Percentiles rank a stretch among this genome's conserved stretches.
Evolutionary conservation across 2,113 vertebrate genomes (phyloP).

Genomic region (Alethe castanea): DNA sequence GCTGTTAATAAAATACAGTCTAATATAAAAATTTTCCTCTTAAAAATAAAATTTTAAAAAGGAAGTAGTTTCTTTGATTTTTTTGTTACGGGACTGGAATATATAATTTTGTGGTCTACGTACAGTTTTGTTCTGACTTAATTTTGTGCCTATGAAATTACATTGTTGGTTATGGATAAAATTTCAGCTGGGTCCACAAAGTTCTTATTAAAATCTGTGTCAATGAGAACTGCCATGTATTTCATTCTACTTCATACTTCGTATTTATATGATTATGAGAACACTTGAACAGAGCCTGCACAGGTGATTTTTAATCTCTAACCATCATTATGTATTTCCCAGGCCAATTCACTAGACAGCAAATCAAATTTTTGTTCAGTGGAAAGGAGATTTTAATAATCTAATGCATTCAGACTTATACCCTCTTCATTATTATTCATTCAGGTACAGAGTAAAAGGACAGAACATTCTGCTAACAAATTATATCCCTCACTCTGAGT

Average conservation of each 20-base stretch:
- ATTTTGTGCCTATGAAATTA: neutral
- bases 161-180: neutral
- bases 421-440: neutral
- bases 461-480: neutral
- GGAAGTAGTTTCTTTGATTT: neutral
- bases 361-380: neutral
- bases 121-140: neutral
- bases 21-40: neutral
- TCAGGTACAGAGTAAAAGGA: neutral
- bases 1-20: neutral
- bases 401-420: neutral
- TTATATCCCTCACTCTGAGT: accelerated
- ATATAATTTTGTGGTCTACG: neutral
- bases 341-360: neutral
- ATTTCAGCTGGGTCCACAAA: neutral
- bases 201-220: neutral
- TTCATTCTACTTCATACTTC: neutral
- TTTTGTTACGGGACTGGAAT: neutral
- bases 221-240: neutral
- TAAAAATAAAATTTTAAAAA: neutral
- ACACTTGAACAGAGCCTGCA: neutral
- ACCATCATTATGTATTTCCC: neutral
- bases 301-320: neutral
- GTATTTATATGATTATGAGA: neutral
- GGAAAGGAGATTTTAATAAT: conserved; percentile 6